Percentiles rank a stretch among this genome's conserved stretches.
phyloP scores from a whole-genome alignment of 1,140 invertebrate species.

The Globodera rostochiensis region DNA sequence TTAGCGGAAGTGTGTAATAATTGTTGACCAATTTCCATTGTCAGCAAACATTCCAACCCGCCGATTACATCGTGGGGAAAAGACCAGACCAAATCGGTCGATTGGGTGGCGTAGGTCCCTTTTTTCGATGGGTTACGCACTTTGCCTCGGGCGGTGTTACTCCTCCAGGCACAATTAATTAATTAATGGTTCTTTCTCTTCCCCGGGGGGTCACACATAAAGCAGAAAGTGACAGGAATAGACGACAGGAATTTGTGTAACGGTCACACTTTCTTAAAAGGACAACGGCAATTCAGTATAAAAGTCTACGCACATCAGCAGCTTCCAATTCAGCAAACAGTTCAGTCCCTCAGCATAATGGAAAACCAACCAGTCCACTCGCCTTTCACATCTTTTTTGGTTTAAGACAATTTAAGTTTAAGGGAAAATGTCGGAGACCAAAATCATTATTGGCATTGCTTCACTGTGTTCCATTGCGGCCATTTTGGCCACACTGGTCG shows the following conservation, averaged over 20 bases:
- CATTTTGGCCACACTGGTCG: slow-evolving; percentile 44
- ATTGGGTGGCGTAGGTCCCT: neutral
- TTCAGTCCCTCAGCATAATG: neutral
- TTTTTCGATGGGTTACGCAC: neutral
- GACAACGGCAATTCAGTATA: neutral
- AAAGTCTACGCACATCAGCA: neutral
- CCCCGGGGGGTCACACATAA: neutral
- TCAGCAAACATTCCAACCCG: too few species aligned
- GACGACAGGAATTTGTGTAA: neutral
- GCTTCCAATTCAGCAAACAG: neutral
- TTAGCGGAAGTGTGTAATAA: too few species aligned
- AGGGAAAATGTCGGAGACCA: slow-evolving; percentile 41
- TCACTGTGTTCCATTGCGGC: slow-evolving; percentile 46
- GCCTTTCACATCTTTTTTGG: too few species aligned
- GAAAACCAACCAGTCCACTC: too few species aligned
- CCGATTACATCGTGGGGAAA: too few species aligned
- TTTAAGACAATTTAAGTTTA: neutral
- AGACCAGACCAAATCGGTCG: too few species aligned
- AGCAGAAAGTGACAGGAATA: neutral
- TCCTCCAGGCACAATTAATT: neutral
- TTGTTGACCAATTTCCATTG: too few species aligned
- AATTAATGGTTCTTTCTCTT: neutral
- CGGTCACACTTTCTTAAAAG: neutral
- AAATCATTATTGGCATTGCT: slow-evolving; percentile 46
- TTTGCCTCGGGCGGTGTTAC: neutral